Evolutionary conservation across 2,797 vertebrate genomes (phyloP), one percentile per base, ranked within the genome.

Genomic region (Eulemur rubriventer): DNA sequence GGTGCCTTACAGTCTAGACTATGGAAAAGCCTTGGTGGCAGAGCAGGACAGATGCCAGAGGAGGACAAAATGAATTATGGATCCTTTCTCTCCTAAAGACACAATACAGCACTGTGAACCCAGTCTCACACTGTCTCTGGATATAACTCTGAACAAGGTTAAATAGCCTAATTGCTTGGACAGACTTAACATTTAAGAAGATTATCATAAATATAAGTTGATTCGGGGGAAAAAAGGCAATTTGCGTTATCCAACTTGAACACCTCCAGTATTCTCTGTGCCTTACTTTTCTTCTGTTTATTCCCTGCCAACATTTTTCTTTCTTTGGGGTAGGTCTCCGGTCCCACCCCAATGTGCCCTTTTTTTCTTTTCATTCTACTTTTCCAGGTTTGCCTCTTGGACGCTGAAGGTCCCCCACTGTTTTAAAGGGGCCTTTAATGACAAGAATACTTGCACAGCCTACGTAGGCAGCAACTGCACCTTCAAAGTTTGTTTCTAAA

Each of bases 1-100:
- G 91, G 96, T 92, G 96, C 95, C 95, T 96, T 79, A 28, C 87
- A 90, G 94, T 88, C 89, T 69, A 88, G 98, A 97, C 96, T 83
- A 65, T 50, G 83, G 85, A 26, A 95, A 63, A 38, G 6, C 4
- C 2, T 86, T 90, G 86, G 91, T 97, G 20, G 3, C 59, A 83
- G 61, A 93, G 91, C 92, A 86, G 89, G 46, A 90, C 91, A 75
- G 97, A 80, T 85, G 94, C 88, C 0, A 26, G 91, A 96, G 96
- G 52, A 94, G 86, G 90, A 84, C 80, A 91, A 78, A 96, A 92
- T 24, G 93, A 97, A 96, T 61, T 30, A 63, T 16, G 90, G 96
- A 43, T 33, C 0, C 55, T 72, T 50, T 4, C 0, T 65, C 26
- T 73, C 46, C 84, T 61, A 75, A 7, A 67, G 87, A 82, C 41